Percentiles rank a stretch among this genome's conserved stretches.
Conservation (phyloP, 2,113 vertebrate species). For the Axis porcinus region DNA sequence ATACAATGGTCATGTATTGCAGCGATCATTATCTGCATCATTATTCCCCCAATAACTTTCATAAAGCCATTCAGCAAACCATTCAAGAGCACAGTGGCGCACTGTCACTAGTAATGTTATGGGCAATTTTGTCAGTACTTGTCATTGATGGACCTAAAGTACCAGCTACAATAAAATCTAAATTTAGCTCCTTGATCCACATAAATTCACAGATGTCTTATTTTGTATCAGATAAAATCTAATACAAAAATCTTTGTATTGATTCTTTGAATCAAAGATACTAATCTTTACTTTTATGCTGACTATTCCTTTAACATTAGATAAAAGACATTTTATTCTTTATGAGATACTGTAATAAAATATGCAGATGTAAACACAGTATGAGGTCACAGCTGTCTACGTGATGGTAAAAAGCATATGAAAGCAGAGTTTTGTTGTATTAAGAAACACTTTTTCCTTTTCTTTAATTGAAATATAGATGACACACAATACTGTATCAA, state of each 20-base stretch:
- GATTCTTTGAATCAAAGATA: background rate
- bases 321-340: background rate
- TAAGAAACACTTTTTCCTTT: background rate
- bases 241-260: background rate
- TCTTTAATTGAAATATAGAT: background rate
- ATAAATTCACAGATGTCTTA: background rate
- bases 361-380: background rate
- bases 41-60: background rate
- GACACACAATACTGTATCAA: background rate
- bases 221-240: background rate
- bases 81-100: slow-evolving; percentile 56
- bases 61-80: background rate
- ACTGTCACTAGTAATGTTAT: slow-evolving; percentile 81
- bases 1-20: background rate
- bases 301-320: background rate
- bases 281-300: background rate
- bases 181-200: background rate
- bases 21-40: background rate
- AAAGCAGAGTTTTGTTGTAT: background rate
- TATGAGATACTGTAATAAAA: background rate
- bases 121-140: slow-evolving; percentile 86
- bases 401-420: background rate
- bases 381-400: background rate
- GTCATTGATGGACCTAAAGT: background rate
- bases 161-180: background rate